Evolutionary conservation across 1,140 invertebrate species (phyloP), one percentile per base, ranked within the genome.

Genomic region (Drosophila biarmipes): DNA sequence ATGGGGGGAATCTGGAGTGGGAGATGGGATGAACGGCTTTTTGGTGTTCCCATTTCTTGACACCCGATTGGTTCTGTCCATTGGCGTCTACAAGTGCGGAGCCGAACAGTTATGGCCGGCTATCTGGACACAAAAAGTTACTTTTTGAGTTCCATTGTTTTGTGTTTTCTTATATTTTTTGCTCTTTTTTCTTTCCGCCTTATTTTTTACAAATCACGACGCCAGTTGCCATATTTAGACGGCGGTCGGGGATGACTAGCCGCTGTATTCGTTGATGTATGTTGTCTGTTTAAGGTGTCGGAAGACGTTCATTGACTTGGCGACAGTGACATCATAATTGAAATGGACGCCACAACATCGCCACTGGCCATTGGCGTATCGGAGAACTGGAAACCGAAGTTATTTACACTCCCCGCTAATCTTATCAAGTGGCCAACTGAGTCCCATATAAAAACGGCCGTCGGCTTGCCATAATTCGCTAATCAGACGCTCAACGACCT

Each of bases 281-380:
- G 63, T 21, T 75, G 46, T 63, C 63, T 69, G 69, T 59, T 87
- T 71, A 75, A 69, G 74, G 78, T 87, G 74, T 78, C 64, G 82
- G 81, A 78, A 87, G 82, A 78, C 82, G 82, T 87, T 86, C 82
- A 82, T 82, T 86, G 82, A 86, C 55, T 72, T 52, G 67, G 49
- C 51, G 57, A 51, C 46, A 82, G 82, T 86, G 82, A 86, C 82
- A 86, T 86, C 82, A 86, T 86, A 82, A 86, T 86, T 87, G 78
- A 68, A 84, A 78, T 73, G 48, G 46, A 49, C 29, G 52, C 46
- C 27, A 40, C 57, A 19, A 37, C 55, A 31, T 11, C 34, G 27
- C 31, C 15, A 29, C 58, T 46, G 61, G 46, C 34, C 42, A 56
- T 15, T 63, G 51, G 21, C 37, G n/a, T 52, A 52, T 61, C 57